phyloP scores from a whole-genome alignment of 2,888 invertebrate genomes.

The Linnaemya vulpina region DNA sequence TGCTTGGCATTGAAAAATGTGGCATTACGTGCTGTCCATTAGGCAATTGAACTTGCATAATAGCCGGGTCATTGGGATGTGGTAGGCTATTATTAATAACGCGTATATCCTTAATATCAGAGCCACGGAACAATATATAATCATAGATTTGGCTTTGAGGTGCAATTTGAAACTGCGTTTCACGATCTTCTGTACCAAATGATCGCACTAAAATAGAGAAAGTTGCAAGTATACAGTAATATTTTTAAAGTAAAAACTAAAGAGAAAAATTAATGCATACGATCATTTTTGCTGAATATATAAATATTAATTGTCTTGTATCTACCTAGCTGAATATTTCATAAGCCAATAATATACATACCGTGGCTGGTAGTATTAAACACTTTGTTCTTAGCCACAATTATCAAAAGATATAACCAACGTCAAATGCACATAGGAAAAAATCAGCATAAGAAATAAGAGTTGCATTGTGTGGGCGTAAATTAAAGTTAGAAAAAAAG shows the following conservation, averaged over 20 bases:
- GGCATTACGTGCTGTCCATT: conserved; percentile 87
- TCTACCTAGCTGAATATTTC: too few relatives aligned
- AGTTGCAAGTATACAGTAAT: neutral
- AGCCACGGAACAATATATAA: conserved; percentile 98
- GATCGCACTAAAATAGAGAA: conserved; percentile 91
- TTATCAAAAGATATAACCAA: too few relatives aligned
- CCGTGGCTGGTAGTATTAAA: too few relatives aligned
- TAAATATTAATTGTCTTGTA: too few relatives aligned
- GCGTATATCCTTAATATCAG: conserved; percentile 99
- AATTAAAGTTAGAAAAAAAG: too few relatives aligned
- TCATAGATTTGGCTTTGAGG: conserved; percentile 99
- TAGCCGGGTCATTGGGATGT: conserved; percentile 98
- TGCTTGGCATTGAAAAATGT: conserved; percentile 89
- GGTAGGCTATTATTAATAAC: conserved; percentile 94
- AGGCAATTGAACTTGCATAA: conserved; percentile 94
- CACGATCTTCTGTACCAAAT: conserved; percentile 99
- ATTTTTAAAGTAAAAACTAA: neutral
- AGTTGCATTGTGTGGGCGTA: too few relatives aligned
- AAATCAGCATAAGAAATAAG: too few relatives aligned
- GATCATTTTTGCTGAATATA: too few relatives aligned
- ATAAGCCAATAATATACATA: too few relatives aligned
- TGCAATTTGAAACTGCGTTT: conserved; percentile 96
- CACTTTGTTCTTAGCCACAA: too few relatives aligned
- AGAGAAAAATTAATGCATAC: too few relatives aligned
- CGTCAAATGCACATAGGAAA: too few relatives aligned